These are phyloP conservation scores for Trichonephila inaurata DNA, from an alignment of 1,140 invertebrate genomes.

Conservation along the genomic window DNA sequence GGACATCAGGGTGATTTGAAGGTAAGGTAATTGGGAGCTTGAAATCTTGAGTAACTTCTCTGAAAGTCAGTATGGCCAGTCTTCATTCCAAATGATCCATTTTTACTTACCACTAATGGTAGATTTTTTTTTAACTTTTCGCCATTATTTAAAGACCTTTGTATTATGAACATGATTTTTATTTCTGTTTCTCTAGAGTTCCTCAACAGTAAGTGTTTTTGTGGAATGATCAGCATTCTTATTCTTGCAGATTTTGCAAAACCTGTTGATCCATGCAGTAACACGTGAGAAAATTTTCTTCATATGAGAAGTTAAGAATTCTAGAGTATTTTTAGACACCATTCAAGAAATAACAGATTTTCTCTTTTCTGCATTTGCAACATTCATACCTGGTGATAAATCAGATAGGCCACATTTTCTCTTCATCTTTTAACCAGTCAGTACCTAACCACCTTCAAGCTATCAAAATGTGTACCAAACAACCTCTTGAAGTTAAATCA, in stretches of 20 bases:
- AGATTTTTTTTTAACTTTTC: slow-evolving; percentile 21
- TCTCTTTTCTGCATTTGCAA: slow-evolving; percentile 38
- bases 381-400: slow-evolving; percentile 18
- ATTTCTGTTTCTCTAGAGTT: slow-evolving; percentile 35
- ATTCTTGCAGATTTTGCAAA: background rate
- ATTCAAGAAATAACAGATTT: slow-evolving; percentile 9
- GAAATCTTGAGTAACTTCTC: slow-evolving; percentile 46
- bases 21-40: slow-evolving; percentile 43
- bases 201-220: background rate
- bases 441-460: slow-evolving; percentile 44
- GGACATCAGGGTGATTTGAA: slow-evolving; percentile 29
- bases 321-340: background rate
- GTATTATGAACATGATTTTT: background rate
- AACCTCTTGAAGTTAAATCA: slow-evolving; percentile 20
- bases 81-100: slow-evolving; percentile 34
- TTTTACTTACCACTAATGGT: background rate
- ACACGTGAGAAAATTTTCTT: background rate
- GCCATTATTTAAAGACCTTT: background rate
- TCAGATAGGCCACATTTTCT: slow-evolving; percentile 41
- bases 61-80: background rate
- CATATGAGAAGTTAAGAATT: background rate
- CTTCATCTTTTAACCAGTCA: background rate
- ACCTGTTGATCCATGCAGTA: slow-evolving; percentile 3
- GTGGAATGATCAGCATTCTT: background rate
- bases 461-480: too few relatives aligned